These are phyloP conservation scores for Sciurus vulgaris DNA, from an alignment of 2,797 vertebrate species.

Conservation along the genomic window DNA sequence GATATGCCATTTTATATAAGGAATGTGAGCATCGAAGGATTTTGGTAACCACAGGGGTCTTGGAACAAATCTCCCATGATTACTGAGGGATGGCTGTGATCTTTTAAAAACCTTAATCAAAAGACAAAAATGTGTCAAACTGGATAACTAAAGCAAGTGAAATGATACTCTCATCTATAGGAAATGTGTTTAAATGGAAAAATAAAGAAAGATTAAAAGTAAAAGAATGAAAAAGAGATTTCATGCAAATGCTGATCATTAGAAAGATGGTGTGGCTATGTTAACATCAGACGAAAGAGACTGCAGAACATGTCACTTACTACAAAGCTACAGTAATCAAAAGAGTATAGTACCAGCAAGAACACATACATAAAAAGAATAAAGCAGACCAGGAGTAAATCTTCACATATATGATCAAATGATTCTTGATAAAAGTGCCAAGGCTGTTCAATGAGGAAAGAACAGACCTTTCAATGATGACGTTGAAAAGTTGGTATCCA, in stretches of 20 bases:
- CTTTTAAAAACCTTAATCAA: neutral
- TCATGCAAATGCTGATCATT: neutral
- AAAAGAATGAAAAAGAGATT: neutral
- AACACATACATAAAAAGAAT: neutral
- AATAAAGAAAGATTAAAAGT: slow-evolving; percentile 13
- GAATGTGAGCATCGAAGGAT: neutral
- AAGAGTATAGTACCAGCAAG: neutral
- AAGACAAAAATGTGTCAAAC: neutral
- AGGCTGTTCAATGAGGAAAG: too few species aligned
- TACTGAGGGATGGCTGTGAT: neutral
- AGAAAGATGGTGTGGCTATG: neutral
- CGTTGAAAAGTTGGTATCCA: neutral
- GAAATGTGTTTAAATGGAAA: slow-evolving; percentile 28
- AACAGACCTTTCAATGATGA: neutral
- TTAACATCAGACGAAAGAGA: neutral
- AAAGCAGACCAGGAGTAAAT: neutral
- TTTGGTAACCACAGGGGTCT: neutral
- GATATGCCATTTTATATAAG: too few species aligned
- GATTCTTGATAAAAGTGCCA: neutral
- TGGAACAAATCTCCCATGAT: too few species aligned
- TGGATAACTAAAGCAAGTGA: neutral
- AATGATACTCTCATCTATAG: neutral
- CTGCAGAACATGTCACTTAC: neutral
- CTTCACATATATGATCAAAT: neutral
- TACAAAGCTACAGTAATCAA: neutral